Conservation (phyloP, 2,113 vertebrate genomes). For the Elanoides forficatus region DNA sequence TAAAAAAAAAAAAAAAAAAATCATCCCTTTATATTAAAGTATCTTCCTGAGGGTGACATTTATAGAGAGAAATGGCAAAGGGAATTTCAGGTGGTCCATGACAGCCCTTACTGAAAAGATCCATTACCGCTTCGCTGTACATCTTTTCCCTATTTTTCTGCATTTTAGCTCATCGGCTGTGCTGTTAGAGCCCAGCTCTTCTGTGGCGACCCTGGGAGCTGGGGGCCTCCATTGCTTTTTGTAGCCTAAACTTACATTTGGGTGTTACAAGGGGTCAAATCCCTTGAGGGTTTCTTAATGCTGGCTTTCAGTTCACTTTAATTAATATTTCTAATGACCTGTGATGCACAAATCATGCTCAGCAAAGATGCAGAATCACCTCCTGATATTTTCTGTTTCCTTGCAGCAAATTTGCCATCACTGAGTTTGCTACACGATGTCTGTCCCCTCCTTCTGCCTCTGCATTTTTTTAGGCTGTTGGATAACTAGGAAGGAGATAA, state of each 20-base stretch:
- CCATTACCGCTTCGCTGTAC: neutral
- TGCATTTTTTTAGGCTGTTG: neutral
- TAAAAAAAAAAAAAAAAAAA: neutral
- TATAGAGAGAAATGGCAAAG: neutral
- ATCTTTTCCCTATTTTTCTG: neutral
- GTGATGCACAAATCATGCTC: fast-evolving
- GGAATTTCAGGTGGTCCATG: neutral
- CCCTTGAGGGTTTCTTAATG: neutral
- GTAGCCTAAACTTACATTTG: neutral
- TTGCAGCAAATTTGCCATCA: neutral
- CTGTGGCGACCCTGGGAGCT: neutral
- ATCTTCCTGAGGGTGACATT: neutral
- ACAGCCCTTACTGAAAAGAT: neutral
- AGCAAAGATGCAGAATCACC: neutral
- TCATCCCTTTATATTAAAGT: neutral
- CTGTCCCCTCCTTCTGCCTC: neutral
- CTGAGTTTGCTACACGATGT: neutral
- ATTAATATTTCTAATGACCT: neutral
- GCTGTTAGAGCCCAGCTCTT: neutral
- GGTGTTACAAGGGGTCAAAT: neutral
- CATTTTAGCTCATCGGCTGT: neutral
- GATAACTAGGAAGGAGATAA: neutral
- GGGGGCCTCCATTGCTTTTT: neutral
- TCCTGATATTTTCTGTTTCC: neutral
- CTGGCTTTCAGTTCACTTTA: neutral